These are phyloP conservation scores for Pterostichus niger DNA, from an alignment of 2,888 invertebrate species.

Conservation along the genomic window DNA sequence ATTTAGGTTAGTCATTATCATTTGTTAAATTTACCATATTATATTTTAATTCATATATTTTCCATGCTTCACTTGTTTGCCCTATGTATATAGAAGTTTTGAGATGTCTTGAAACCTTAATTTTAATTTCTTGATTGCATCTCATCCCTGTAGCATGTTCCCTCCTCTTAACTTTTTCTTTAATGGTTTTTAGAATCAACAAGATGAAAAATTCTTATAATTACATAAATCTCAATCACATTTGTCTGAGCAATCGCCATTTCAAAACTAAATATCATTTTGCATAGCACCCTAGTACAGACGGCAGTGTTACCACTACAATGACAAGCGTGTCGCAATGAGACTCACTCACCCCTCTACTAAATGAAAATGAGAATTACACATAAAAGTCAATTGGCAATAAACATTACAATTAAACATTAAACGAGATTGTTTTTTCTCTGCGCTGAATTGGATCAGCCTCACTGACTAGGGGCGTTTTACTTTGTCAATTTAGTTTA, in stretches of 20 bases:
- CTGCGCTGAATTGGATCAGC: conserved; percentile 40
- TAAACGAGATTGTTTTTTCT: conserved; percentile 66
- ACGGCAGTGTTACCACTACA: conserved; percentile 31
- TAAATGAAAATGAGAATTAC: conserved; percentile 65
- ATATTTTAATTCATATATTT: too few relatives aligned
- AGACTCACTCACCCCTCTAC: conserved; percentile 19
- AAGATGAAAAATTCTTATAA: conserved; percentile 49
- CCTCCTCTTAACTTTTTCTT: neutral
- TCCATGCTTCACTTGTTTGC: too few relatives aligned
- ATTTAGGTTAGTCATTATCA: too few relatives aligned
- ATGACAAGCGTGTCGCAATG: neutral
- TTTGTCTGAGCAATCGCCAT: conserved; percentile 51
- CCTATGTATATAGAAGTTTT: too few relatives aligned
- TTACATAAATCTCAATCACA: conserved; percentile 51
- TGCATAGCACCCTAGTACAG: neutral
- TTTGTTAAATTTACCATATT: too few relatives aligned
- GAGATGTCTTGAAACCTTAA: too few relatives aligned
- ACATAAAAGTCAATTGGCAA: conserved; percentile 67
- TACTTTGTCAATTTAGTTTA: conserved; percentile 53
- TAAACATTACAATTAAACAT: conserved; percentile 67
- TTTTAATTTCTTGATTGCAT: too few relatives aligned
- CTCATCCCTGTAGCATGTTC: neutral
- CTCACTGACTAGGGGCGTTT: conserved; percentile 16
- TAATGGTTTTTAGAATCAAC: neutral
- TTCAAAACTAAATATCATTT: conserved; percentile 53